Percentiles rank a stretch among this genome's conserved stretches.
Evolutionary conservation across 2,797 vertebrate genomes (phyloP).

Genomic region (Tragopan temminckii): DNA sequence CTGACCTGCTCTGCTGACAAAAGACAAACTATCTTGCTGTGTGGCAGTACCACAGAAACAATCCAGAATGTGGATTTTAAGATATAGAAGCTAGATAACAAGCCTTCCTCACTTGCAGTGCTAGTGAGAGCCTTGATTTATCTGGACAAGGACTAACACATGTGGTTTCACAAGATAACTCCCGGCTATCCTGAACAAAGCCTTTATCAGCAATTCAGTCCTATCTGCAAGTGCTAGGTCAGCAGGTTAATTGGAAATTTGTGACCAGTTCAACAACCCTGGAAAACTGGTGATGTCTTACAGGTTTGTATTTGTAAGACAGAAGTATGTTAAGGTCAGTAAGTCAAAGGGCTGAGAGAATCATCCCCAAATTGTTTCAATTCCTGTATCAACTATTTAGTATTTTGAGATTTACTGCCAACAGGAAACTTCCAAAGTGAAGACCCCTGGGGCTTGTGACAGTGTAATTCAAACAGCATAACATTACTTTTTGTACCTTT

Average conservation of each 20-base stretch:
- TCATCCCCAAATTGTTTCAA: slow-evolving; percentile 44
- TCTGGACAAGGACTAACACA: not conserved
- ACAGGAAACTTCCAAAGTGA: slow-evolving; percentile 13
- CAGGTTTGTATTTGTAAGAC: slow-evolving; percentile 29
- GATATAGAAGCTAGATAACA: not conserved
- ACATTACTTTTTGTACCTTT: not conserved
- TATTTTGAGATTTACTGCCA: slow-evolving; percentile 52
- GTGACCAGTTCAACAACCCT: not conserved
- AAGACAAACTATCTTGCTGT: not conserved
- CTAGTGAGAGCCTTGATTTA: not conserved
- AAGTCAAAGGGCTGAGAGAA: slow-evolving; percentile 45
- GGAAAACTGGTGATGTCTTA: not conserved
- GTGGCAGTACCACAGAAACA: not conserved
- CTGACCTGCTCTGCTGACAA: not conserved
- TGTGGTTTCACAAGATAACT: not conserved
- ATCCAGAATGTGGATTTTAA: not conserved
- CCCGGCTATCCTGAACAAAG: not conserved
- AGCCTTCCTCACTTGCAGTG: not conserved
- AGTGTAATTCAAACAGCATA: not conserved
- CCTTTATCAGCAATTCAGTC: not conserved
- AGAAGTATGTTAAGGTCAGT: slow-evolving; percentile 43
- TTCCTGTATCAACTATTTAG: slow-evolving; percentile 46
- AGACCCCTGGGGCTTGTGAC: not conserved
- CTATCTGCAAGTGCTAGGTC: not conserved
- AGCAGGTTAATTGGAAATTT: slow-evolving; percentile 45